Percentiles rank a stretch among this genome's conserved stretches.
Evolutionary conservation across 1,140 invertebrate genomes (phyloP).

Genomic region (Drosophila aff.): DNA sequence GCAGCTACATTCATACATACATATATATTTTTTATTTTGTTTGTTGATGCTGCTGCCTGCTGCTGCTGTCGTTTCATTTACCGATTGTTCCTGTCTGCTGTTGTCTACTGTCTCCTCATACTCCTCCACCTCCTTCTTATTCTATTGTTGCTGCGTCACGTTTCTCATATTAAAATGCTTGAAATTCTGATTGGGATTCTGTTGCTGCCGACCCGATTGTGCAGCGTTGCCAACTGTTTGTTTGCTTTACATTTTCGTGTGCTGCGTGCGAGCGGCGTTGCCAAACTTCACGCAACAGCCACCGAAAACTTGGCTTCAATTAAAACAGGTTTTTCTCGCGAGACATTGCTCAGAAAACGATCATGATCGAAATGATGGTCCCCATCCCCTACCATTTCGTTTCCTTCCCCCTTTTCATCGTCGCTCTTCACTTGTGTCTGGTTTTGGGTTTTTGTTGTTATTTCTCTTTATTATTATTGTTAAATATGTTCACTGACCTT

Average conservation of each 20-base stretch:
- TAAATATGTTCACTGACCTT: slow-evolving; percentile 80
- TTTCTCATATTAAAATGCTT: slow-evolving; percentile 72
- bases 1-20: neutral
- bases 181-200: slow-evolving; percentile 72
- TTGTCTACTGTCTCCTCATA: slow-evolving; percentile 4
- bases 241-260: slow-evolving; percentile 44
- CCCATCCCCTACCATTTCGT: neutral
- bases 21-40: slow-evolving; percentile 15
- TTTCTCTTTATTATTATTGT: slow-evolving; percentile 53
- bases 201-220: slow-evolving; percentile 5
- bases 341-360: slow-evolving; percentile 49
- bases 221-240: slow-evolving; percentile 58
- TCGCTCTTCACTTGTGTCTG: slow-evolving; percentile 44
- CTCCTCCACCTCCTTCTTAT: slow-evolving; percentile 33
- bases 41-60: slow-evolving; percentile 29
- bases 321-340: slow-evolving; percentile 67
- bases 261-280: slow-evolving; percentile 61
- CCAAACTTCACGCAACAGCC: slow-evolving; percentile 71
- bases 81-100: slow-evolving; percentile 49
- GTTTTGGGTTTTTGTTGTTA: slow-evolving; percentile 43
- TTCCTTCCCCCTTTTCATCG: slow-evolving; percentile 3
- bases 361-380: slow-evolving; percentile 66
- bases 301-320: slow-evolving; percentile 61
- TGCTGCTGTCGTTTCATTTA: slow-evolving; percentile 57
- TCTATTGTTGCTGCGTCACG: slow-evolving; percentile 65